phyloP scores from a whole-genome alignment of 2,113 vertebrate genomes.

The Sebastes fasciatus region DNA sequence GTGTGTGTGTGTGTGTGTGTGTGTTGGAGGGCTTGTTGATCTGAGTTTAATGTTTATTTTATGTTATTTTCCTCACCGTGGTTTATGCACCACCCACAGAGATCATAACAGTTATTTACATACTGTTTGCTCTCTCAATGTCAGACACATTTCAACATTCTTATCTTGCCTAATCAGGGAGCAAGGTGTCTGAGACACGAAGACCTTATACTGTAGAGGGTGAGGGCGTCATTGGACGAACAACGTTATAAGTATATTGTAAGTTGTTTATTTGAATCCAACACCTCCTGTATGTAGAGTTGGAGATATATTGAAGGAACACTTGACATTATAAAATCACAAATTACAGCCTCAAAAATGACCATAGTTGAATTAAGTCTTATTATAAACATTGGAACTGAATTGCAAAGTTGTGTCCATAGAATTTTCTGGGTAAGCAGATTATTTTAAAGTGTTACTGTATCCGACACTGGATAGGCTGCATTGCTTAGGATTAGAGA shows the following conservation, averaged over 20 bases:
- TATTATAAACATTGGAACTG: not conserved
- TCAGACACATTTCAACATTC: slow-evolving; percentile 12
- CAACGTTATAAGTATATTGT: not conserved
- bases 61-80: not conserved
- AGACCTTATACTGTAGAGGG: not conserved
- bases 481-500: not conserved
- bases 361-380: not conserved
- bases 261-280: not conserved
- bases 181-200: not conserved
- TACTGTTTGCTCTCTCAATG: slow-evolving; percentile 42
- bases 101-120: slow-evolving; percentile 54
- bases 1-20: not conserved
- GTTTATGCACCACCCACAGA: slow-evolving; percentile 43
- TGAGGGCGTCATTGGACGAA: not conserved
- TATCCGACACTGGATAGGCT: not conserved
- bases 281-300: not conserved
- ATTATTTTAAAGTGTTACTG: not conserved
- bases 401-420: not conserved
- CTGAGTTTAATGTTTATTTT: slow-evolving; percentile 9
- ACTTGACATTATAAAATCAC: not conserved
- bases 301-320: not conserved
- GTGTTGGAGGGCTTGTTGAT: not conserved
- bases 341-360: not conserved
- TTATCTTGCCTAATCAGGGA: slow-evolving; percentile 1
- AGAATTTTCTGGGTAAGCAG: not conserved